Base-by-base conservation (phyloP, 2,888 invertebrate genomes). In the Schizaphis graminum region DNA sequence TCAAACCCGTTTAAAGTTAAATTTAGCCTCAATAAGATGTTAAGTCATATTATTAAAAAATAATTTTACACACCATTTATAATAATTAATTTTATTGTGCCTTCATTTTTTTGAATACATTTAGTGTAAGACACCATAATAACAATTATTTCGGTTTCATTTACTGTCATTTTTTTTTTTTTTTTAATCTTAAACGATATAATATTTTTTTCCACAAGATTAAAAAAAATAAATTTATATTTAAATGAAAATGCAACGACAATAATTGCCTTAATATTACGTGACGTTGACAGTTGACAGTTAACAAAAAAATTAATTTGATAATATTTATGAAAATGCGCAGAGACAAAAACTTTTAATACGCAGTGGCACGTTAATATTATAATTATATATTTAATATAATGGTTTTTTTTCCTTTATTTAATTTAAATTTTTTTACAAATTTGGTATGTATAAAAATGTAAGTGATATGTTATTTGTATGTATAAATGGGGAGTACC, bases 111-210 rank as follows among this genome's bases (percentile, higher is more conserved):
- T 89, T 5, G 61, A 89, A 61, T 47, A 47, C 13, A 67, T 61
- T 90, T 61, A 90, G 24, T 90, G 89, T 35, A 77, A 10, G 4
- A 47, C 61, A 44, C 47, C n/a, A 90, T 47, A 47, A 67, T 47
- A 67, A 90, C n/a, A n/a, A 67, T 61, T 61, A 90, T 61, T 61
- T n/a, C n/a, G 44, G 61, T 61, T 90, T 47, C n/a, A 56, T 90
- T n/a, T 41, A n/a, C 21, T 67, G 90, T 90, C 89, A 35, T 28
- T n/a, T n/a, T n/a, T 89, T 28, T 35, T n/a, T 57, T 61, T 28
- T 41, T 57, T 89, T 4, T 35, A 44, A n/a, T 77, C 35, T 77
- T 77, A 77, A 77, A 35, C 8, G 77, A 77, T 77, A 35, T 35
- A 77, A 77, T 77, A 35, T 77, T 77, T 35, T 67, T 67, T 35